Conservation (phyloP, 2,797 vertebrate genomes). For the Phoebastria nigripes region DNA sequence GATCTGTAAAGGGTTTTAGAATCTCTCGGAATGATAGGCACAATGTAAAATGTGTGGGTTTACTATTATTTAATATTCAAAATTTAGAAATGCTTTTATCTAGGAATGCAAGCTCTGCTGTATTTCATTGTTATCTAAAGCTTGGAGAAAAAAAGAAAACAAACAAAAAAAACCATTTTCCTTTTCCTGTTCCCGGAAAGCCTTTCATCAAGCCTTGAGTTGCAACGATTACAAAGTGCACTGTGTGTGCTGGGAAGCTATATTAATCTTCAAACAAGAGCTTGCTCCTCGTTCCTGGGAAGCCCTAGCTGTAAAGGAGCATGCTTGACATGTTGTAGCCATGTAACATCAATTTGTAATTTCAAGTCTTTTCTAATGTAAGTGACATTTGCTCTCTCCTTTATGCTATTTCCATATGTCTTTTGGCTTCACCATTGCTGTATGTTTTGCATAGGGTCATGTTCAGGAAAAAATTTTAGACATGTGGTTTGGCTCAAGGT, state of each 20-base stretch:
- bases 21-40: background rate
- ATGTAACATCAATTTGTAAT: background rate
- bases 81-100: background rate
- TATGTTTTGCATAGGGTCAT: background rate
- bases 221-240: background rate
- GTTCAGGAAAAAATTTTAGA: slow-evolving; percentile 4
- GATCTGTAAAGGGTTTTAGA: background rate
- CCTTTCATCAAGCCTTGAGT: background rate
- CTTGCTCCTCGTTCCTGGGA: background rate
- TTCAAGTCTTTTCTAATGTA: background rate
- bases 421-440: background rate
- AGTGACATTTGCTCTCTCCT: background rate
- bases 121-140: background rate
- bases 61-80: background rate
- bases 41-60: background rate
- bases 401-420: slow-evolving; percentile 1
- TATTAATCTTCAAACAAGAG: background rate
- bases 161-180: background rate
- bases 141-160: background rate
- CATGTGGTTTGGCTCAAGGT: slow-evolving; percentile 22
- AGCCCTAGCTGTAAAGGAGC: background rate
- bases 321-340: background rate
- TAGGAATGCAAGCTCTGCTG: background rate
- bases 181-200: background rate
- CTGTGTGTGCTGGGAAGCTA: background rate